Conservation (phyloP, 2,797 vertebrate species). For the Gallinago solitaria region DNA sequence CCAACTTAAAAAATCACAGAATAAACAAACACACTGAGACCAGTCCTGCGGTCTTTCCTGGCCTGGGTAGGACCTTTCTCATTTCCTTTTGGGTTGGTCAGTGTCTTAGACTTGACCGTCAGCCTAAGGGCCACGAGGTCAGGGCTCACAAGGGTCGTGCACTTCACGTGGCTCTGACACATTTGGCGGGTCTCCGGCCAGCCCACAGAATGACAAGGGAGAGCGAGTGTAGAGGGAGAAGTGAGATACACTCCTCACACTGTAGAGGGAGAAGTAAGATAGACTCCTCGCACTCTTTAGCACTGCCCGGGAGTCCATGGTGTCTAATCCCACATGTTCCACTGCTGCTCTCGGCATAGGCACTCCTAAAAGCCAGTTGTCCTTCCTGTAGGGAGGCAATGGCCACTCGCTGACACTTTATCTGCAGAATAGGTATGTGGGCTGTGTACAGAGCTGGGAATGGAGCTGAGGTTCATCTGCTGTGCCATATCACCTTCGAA, state of each 20-base stretch:
- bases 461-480: background rate
- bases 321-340: background rate
- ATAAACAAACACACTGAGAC: background rate
- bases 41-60: background rate
- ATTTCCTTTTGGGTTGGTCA: background rate
- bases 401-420: background rate
- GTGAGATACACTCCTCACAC: background rate
- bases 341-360: background rate
- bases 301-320: background rate
- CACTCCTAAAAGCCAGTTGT: background rate
- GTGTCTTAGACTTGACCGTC: background rate
- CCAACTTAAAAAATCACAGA: background rate
- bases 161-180: slow-evolving; percentile 18
- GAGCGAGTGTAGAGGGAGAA: background rate
- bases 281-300: background rate
- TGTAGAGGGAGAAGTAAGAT: background rate
- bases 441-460: background rate
- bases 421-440: too few species aligned
- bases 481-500: background rate
- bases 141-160: background rate
- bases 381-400: background rate
- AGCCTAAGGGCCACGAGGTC: background rate
- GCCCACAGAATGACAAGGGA: background rate
- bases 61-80: background rate
- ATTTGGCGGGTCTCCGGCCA: background rate